phyloP scores from a whole-genome alignment of 2,888 invertebrate genomes.

The Lycophotia porphyrea region DNA sequence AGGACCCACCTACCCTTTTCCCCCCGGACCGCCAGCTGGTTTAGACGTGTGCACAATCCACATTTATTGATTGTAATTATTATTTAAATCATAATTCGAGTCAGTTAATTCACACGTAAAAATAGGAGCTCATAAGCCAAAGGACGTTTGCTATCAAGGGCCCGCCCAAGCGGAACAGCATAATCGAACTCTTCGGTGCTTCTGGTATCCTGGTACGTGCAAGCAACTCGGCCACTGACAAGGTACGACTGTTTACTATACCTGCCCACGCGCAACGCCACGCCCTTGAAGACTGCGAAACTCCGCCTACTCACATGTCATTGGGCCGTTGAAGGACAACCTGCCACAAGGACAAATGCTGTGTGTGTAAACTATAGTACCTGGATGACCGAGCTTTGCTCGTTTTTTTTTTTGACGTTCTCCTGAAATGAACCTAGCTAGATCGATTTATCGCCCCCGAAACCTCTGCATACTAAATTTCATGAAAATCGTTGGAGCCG shows the following conservation, averaged over 20 bases:
- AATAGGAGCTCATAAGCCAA: background rate
- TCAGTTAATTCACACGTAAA: background rate
- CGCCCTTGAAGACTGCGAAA: background rate
- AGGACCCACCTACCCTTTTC: no score
- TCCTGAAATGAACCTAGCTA: no score
- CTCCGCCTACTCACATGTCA: background rate
- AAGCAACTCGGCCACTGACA: background rate
- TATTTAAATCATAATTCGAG: background rate
- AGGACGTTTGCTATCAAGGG: background rate
- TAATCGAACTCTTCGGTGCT: background rate
- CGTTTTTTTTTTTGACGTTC: no score
- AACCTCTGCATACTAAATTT: no score
- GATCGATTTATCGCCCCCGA: no score
- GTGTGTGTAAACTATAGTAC: background rate
- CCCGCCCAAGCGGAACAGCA: background rate
- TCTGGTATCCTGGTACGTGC: background rate
- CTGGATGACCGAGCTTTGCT: no score
- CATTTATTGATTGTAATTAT: no score
- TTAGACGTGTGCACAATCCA: no score
- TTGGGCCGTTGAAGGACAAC: background rate
- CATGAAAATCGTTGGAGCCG: no score
- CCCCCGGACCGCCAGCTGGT: no score
- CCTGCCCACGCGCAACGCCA: conserved; percentile 10
- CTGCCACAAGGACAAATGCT: background rate
- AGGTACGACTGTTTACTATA: background rate